Conservation (phyloP, 2,113 vertebrate genomes). For the Morone chrysops region DNA sequence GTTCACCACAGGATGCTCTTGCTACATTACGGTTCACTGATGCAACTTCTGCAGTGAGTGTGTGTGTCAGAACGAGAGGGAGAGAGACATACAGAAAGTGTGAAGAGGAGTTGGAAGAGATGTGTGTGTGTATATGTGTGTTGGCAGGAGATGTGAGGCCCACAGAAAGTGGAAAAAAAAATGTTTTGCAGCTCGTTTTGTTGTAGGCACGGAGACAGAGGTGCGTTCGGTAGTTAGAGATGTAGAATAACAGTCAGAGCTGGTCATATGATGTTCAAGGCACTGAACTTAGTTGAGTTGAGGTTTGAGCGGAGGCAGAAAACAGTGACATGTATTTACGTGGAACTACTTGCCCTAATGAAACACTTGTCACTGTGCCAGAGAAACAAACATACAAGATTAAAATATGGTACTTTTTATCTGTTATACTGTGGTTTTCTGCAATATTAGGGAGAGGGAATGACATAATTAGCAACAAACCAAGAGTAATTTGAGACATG, state of each 20-base stretch:
- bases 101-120: background rate
- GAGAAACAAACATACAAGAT: background rate
- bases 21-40: conserved; percentile 41
- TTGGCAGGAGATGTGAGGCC: background rate
- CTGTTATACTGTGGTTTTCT: background rate
- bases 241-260: conserved; percentile 45
- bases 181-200: conserved; percentile 15
- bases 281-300: conserved; percentile 4
- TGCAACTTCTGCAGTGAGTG: conserved; percentile 51
- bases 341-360: conserved; percentile 40
- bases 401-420: background rate
- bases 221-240: conserved; percentile 20
- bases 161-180: background rate
- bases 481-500: background rate
- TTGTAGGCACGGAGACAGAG: background rate
- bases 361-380: background rate
- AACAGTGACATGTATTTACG: conserved; percentile 46
- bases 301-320: conserved; percentile 33
- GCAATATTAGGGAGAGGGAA: background rate
- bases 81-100: background rate
- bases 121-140: background rate
- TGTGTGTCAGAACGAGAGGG: background rate
- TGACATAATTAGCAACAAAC: background rate
- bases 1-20: conserved; percentile 52
- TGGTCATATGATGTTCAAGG: conserved; percentile 55